Evolutionary conservation across 2,888 invertebrate genomes (phyloP).

Genomic region (Andrena trimmerana): DNA sequence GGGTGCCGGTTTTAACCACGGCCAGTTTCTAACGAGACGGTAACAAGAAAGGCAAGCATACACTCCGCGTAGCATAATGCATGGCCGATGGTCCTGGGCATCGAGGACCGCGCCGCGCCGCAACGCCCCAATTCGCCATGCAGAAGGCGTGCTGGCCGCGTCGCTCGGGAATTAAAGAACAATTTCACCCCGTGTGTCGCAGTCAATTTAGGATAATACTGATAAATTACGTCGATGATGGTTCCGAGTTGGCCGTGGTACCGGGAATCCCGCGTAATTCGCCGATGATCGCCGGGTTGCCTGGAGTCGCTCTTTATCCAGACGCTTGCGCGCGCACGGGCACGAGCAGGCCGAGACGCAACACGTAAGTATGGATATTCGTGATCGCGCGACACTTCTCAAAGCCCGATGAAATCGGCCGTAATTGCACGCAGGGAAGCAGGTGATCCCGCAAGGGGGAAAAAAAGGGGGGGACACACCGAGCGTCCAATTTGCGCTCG

Average conservation of each 20-base stretch:
- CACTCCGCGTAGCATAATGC: background rate
- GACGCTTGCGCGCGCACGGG: conserved; percentile 35
- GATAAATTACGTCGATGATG: conserved; percentile 46
- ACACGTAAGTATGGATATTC: conserved; percentile 61
- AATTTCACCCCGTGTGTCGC: conserved; percentile 12
- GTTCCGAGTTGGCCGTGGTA: conserved; percentile 22
- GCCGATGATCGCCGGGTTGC: conserved; percentile 42
- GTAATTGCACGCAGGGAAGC: conserved; percentile 79
- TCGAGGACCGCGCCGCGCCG: background rate
- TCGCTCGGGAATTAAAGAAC: conserved; percentile 31
- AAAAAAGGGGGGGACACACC: conserved; percentile 69
- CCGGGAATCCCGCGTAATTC: conserved; percentile 53
- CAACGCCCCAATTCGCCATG: conserved; percentile 2
- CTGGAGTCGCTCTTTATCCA: conserved; percentile 54
- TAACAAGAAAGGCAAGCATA: background rate
- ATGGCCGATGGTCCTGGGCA: background rate
- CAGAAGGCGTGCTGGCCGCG: conserved; percentile 2
- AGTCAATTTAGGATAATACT: conserved; percentile 47
- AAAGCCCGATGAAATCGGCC: conserved; percentile 78
- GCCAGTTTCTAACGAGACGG: conserved; percentile 7
- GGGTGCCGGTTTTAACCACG: background rate
- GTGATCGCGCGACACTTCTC: conserved; percentile 78
- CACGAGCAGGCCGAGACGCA: background rate
- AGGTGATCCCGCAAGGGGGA: conserved; percentile 73
- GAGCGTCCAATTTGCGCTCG: conserved; percentile 80